Conservation (phyloP, 2,888 invertebrate genomes). For the Aspidapion aeneum region DNA sequence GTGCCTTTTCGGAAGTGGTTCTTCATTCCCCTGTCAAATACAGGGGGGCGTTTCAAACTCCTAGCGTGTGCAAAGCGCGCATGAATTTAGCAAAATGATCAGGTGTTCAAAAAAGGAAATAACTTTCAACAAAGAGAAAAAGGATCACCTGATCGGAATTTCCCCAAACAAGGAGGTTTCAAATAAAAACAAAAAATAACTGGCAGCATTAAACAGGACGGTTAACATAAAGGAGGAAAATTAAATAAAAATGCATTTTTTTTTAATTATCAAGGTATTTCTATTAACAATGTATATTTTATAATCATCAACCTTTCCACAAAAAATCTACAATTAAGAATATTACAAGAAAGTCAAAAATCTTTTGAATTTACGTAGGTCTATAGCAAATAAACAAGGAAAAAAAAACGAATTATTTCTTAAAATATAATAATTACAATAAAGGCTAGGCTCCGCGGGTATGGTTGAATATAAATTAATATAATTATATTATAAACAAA, state of each 20-base stretch:
- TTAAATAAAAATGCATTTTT: neutral
- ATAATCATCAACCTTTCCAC: slow-evolving; percentile 54
- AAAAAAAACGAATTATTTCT: neutral
- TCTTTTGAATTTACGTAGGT: slow-evolving; percentile 44
- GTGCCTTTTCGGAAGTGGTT: too few relatives aligned
- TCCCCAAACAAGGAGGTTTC: too few relatives aligned
- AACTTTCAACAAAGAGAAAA: too few relatives aligned
- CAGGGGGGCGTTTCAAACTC: too few relatives aligned
- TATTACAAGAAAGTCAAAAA: slow-evolving; percentile 46
- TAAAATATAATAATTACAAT: slow-evolving; percentile 9
- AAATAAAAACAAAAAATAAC: too few relatives aligned
- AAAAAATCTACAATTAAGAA: slow-evolving; percentile 51
- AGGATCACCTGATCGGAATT: too few relatives aligned
- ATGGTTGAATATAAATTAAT: slow-evolving; percentile 35
- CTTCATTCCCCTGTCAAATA: too few relatives aligned
- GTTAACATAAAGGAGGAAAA: neutral
- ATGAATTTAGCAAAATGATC: too few relatives aligned
- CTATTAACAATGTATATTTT: slow-evolving; percentile 55
- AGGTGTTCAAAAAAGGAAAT: too few relatives aligned
- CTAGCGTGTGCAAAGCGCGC: too few relatives aligned
- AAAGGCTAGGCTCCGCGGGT: slow-evolving; percentile 41
- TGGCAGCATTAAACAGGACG: too few relatives aligned
- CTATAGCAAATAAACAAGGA: neutral
- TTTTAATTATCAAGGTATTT: slow-evolving; percentile 51
- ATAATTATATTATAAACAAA: slow-evolving; percentile 39